These are phyloP conservation scores for Gadopsis bispinosus DNA, from an alignment of 2,797 vertebrate genomes.

Conservation along the genomic window DNA sequence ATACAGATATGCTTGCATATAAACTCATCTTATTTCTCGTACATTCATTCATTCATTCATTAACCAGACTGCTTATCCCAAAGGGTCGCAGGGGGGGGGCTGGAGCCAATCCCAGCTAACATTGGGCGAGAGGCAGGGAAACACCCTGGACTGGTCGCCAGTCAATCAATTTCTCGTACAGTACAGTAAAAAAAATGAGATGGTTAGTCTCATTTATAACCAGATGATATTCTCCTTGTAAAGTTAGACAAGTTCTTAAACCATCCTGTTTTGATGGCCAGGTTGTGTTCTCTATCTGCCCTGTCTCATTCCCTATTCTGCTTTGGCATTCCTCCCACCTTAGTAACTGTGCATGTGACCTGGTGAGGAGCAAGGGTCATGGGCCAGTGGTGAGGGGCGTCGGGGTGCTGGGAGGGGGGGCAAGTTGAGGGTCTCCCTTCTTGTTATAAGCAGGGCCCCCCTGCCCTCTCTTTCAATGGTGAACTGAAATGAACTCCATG, in stretches of 20 bases:
- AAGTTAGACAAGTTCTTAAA: conserved; percentile 4
- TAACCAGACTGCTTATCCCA: no score
- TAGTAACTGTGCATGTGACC: conserved; percentile 72
- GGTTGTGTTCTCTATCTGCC: conserved; percentile 10
- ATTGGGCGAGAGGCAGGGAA: no score
- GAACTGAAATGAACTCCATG: conserved; percentile 80
- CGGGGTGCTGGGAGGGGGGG: conserved; percentile 34
- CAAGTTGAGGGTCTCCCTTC: conserved; percentile 63
- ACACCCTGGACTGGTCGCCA: no score
- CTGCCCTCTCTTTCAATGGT: conserved; percentile 69
- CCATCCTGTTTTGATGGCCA: neutral
- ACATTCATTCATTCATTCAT: no score
- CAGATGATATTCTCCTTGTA: neutral
- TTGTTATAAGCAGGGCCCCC: conserved; percentile 71
- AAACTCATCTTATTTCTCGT: neutral
- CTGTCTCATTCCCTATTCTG: conserved; percentile 18
- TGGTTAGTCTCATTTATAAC: neutral
- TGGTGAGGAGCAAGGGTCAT: conserved; percentile 65
- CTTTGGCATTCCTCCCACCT: conserved; percentile 71
- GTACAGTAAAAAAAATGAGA: neutral
- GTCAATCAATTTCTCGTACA: neutral
- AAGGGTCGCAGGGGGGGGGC: no score
- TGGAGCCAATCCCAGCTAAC: no score
- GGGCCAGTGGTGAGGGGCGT: conserved; percentile 67
- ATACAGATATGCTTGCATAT: neutral